Evolutionary conservation across 2,888 invertebrate species (phyloP).

Genomic region (Fragum whitleyi): DNA sequence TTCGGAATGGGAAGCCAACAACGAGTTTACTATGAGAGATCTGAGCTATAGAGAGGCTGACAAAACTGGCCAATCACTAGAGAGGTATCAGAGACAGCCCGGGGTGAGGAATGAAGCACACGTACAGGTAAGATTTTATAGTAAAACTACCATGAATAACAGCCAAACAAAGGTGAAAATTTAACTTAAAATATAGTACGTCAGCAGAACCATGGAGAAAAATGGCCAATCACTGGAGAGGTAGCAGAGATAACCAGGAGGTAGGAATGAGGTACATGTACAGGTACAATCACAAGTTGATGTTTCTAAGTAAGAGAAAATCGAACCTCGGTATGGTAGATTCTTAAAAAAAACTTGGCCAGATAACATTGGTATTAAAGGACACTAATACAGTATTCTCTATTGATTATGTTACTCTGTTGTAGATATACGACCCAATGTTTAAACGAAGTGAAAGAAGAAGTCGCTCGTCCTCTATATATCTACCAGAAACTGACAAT

Average conservation of each 20-base stretch:
- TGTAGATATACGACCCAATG: neutral
- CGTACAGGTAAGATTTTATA: neutral
- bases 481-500: constrained; percentile 7
- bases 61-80: constrained; percentile 5
- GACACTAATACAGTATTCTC: no score
- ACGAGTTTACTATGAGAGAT: constrained; percentile 8
- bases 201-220: neutral
- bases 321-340: no score
- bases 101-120: constrained; percentile 5
- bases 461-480: neutral
- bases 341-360: no score
- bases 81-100: constrained; percentile 4
- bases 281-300: no score
- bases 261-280: no score
- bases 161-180: neutral
- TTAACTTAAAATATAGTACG: neutral
- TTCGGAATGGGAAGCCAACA: neutral
- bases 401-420: no score
- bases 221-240: neutral
- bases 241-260: no score
- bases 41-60: constrained; percentile 12
- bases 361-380: no score
- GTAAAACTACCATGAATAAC: neutral
- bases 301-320: no score
- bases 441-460: neutral